These are phyloP conservation scores for Callocephalon fimbriatum DNA, from an alignment of 2,113 vertebrate species.

Conservation along the genomic window DNA sequence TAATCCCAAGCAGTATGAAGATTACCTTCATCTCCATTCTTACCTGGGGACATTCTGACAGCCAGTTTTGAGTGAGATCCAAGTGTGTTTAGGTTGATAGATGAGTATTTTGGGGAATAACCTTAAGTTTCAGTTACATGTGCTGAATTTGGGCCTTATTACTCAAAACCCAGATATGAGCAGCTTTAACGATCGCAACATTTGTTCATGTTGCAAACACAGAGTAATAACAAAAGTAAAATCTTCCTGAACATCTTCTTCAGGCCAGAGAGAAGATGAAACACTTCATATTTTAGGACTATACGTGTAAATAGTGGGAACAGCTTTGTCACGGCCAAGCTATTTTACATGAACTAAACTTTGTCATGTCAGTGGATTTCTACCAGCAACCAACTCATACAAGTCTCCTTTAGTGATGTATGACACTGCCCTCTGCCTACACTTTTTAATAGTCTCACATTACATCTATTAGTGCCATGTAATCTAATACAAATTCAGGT, in stretches of 20 bases:
- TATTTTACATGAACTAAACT: not conserved
- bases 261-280: not conserved
- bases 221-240: not conserved
- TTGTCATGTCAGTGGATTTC: not conserved
- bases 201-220: not conserved
- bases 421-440: not conserved
- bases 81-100: not conserved
- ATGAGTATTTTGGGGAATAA: not conserved
- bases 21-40: not conserved
- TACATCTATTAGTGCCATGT: not conserved
- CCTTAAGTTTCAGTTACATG: accelerated
- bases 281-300: not conserved
- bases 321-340: not conserved
- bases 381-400: not conserved
- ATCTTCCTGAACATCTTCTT: not conserved
- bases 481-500: not conserved
- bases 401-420: not conserved
- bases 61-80: not conserved
- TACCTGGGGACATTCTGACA: not conserved
- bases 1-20: not conserved
- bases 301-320: not conserved
- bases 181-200: not conserved
- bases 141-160: not conserved
- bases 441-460: not conserved
- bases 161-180: not conserved